phyloP scores from a whole-genome alignment of 1,140 invertebrate genomes.

The Drosophila sp. region DNA sequence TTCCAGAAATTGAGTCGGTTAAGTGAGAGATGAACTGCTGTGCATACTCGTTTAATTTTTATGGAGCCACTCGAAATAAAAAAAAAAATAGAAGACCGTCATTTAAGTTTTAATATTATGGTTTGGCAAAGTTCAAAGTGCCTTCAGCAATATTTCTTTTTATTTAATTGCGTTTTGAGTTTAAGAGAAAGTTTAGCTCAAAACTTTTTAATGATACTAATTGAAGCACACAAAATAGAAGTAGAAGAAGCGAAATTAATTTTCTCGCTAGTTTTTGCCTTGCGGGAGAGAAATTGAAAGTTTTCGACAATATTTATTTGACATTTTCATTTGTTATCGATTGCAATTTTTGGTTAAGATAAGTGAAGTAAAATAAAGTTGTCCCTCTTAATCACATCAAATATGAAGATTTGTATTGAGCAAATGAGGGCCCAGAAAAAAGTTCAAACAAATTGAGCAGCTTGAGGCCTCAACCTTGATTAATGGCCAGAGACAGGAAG shows the following conservation, averaged over 20 bases:
- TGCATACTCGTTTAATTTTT: constrained; percentile 3
- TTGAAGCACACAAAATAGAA: constrained; percentile 43
- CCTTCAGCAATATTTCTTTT: constrained; percentile 29
- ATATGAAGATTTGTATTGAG: constrained; percentile 5
- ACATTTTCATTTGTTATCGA: neutral
- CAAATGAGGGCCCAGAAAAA: constrained; percentile 1
- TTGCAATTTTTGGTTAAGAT: neutral
- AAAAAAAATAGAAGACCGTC: neutral
- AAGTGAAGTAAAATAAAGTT: constrained; percentile 1
- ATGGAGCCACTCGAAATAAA: neutral
- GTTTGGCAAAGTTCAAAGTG: constrained; percentile 1
- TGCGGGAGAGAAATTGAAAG: neutral
- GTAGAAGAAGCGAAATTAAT: constrained; percentile 23
- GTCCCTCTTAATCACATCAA: neutral
- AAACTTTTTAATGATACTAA: constrained; percentile 69
- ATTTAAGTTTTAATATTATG: constrained; percentile 14
- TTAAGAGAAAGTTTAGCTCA: constrained; percentile 16
- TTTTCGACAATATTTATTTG: neutral
- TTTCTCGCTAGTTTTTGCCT: constrained; percentile 30
- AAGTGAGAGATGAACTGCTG: constrained; percentile 6
- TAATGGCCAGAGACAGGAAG: constrained; percentile 41
- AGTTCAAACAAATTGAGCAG: constrained; percentile 30
- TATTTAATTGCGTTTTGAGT: constrained; percentile 53
- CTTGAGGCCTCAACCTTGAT: constrained; percentile 41
- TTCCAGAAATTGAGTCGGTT: neutral